A percentile compares a stretch with the other conserved stretches of the same genome.
Evolutionary conservation across 1,140 invertebrate species (phyloP).

Genomic region (Spodoptera frugiperda): DNA sequence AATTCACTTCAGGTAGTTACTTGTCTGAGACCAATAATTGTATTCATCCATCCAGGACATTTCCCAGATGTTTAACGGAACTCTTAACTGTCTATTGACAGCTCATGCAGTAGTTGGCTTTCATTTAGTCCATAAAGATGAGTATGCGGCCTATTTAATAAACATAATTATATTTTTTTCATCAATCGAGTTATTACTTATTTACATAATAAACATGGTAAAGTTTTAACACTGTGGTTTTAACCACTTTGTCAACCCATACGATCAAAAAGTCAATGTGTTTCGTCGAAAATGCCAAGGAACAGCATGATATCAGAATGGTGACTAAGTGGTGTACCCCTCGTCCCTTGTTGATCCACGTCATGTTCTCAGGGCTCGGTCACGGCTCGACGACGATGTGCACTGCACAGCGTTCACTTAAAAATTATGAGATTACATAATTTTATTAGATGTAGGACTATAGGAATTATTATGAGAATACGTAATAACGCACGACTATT

Average conservation of each 20-base stretch:
- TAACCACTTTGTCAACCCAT: too few relatives aligned
- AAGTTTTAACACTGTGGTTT: too few relatives aligned
- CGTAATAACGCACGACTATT: background rate
- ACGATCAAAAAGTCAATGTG: background rate
- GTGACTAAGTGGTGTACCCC: background rate
- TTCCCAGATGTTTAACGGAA: background rate
- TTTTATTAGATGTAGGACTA: background rate
- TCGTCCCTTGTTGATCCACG: background rate
- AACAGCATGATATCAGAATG: background rate
- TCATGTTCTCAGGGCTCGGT: background rate
- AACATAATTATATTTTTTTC: too few relatives aligned
- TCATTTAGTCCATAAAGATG: too few relatives aligned
- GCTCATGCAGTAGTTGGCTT: too few relatives aligned
- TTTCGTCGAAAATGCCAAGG: background rate
- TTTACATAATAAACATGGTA: too few relatives aligned
- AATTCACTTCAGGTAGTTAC: constrained; percentile 23
- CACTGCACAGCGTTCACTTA: background rate
- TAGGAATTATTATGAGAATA: background rate
- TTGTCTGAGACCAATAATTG: constrained; percentile 10
- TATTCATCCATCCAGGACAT: constrained; percentile 3
- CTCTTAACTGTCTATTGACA: background rate
- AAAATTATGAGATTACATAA: too few relatives aligned
- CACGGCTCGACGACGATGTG: background rate
- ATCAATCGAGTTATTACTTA: too few relatives aligned
- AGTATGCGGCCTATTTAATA: too few relatives aligned